Evolutionary conservation across 2,797 vertebrate genomes (phyloP).

Genomic region (Xiphophorus birchmanni): DNA sequence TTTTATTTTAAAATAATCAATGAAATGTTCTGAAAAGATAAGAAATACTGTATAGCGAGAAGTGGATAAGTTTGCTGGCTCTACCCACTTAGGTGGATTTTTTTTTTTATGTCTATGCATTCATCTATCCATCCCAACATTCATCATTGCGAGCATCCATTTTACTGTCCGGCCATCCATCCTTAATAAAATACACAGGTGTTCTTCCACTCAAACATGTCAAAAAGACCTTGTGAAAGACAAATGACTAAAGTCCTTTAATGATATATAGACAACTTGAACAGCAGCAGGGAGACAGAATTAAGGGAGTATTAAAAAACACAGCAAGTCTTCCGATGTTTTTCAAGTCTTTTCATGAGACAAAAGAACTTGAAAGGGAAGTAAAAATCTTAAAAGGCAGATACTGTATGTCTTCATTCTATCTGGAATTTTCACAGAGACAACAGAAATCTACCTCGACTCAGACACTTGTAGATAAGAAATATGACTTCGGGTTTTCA

Average conservation of each 20-base stretch:
- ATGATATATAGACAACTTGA: neutral
- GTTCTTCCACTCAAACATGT: neutral
- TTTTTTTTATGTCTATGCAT: neutral
- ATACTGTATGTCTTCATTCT: neutral
- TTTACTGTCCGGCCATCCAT: neutral
- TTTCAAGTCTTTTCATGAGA: neutral
- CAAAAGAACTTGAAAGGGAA: neutral
- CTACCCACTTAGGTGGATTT: too few species aligned
- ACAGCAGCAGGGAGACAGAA: neutral
- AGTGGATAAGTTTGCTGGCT: too few species aligned
- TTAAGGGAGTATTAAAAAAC: neutral
- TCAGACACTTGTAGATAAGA: neutral
- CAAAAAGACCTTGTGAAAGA: neutral
- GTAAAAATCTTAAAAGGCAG: neutral
- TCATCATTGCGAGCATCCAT: neutral
- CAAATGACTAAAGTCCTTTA: neutral
- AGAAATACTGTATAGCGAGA: too few species aligned
- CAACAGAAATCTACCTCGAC: conserved; percentile 5
- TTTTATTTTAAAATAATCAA: too few species aligned
- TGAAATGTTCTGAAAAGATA: too few species aligned
- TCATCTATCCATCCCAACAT: neutral
- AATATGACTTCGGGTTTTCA: conserved; percentile 10
- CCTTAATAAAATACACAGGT: neutral
- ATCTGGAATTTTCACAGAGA: conserved; percentile 1
- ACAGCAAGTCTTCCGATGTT: neutral